Evolutionary conservation across 2,113 vertebrate species (phyloP).

Genomic region (Dasyornis broadbenti): DNA sequence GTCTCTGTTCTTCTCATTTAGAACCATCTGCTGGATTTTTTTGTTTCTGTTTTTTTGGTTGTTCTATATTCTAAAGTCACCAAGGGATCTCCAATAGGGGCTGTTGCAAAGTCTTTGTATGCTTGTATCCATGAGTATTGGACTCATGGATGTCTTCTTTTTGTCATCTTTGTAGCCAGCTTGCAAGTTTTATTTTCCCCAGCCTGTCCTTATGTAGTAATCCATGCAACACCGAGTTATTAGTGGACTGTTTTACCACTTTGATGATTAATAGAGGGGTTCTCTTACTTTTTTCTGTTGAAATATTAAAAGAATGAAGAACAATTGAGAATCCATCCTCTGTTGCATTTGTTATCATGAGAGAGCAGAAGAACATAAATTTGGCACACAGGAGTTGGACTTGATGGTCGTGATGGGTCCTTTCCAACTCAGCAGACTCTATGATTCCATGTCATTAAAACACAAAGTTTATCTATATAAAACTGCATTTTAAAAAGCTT

Average conservation of each 20-base stretch:
- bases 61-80: background rate
- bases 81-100: background rate
- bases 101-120: background rate
- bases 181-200: background rate
- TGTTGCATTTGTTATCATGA: background rate
- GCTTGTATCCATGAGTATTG: background rate
- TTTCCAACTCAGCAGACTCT: background rate
- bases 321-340: background rate
- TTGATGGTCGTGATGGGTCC: background rate
- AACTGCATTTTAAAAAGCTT: background rate
- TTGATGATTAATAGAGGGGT: background rate
- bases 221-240: background rate
- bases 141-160: background rate
- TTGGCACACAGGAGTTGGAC: background rate
- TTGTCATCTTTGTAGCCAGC: background rate
- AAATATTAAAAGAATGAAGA: background rate
- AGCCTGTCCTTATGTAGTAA: background rate
- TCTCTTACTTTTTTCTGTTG: background rate
- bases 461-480: background rate
- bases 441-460: background rate
- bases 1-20: constrained; percentile 17
- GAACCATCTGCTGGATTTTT: constrained; percentile 37
- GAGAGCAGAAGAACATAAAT: background rate
- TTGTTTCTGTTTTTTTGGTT: background rate
- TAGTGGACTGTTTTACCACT: background rate